These are phyloP conservation scores for Drosophila prosaltans DNA, from an alignment of 1,140 invertebrate genomes.

Conservation along the genomic window DNA sequence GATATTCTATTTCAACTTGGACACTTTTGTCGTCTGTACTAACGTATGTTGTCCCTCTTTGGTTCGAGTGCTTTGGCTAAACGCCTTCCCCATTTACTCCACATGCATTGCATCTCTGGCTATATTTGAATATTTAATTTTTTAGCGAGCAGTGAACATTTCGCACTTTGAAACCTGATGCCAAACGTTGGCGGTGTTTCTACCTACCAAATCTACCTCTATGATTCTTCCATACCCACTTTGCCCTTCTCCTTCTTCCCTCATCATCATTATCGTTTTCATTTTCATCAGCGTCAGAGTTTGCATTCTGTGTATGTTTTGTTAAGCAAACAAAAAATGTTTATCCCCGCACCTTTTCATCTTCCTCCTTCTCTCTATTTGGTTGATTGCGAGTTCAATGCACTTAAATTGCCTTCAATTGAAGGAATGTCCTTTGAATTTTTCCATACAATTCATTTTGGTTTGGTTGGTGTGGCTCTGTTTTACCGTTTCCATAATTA, in stretches of 20 bases:
- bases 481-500: constrained; percentile 52
- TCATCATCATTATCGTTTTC: constrained; percentile 9
- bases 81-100: constrained; percentile 21
- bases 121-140: constrained; percentile 80
- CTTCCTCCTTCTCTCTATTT: constrained; percentile 24
- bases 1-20: neutral
- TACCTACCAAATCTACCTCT: constrained; percentile 8
- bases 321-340: constrained; percentile 70
- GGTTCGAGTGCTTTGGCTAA: constrained; percentile 61
- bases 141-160: constrained; percentile 75
- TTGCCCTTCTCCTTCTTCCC: neutral
- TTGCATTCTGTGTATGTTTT: constrained; percentile 35
- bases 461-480: neutral
- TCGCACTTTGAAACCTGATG: constrained; percentile 73
- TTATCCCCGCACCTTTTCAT: constrained; percentile 13
- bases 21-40: constrained; percentile 47
- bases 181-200: constrained; percentile 56
- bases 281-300: constrained; percentile 4
- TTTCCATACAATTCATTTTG: constrained; percentile 21
- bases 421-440: constrained; percentile 43
- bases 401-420: constrained; percentile 58
- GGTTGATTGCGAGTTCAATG: constrained; percentile 76
- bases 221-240: constrained; percentile 4
- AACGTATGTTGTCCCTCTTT: constrained; percentile 58
- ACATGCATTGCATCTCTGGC: constrained; percentile 20